Evolutionary conservation across 2,113 vertebrate genomes (phyloP).

Genomic region (Capreolus pygargus): DNA sequence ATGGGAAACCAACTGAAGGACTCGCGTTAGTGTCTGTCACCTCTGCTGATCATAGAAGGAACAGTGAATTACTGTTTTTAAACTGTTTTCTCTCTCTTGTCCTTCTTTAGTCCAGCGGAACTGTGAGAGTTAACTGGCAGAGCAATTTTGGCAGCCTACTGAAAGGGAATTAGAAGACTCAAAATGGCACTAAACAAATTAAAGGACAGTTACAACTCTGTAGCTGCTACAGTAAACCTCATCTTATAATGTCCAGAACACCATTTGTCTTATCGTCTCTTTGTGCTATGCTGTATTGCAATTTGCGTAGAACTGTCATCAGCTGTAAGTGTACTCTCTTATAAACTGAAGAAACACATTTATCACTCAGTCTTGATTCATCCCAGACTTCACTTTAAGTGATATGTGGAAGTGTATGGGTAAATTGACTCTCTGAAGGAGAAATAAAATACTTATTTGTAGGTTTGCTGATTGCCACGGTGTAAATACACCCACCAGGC

Average conservation of each 20-base stretch:
- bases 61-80: neutral
- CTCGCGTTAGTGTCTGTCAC: neutral
- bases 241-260: rapidly evolving
- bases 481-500: neutral
- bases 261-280: neutral
- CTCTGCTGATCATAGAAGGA: neutral
- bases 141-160: neutral
- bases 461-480: neutral
- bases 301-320: neutral
- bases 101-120: neutral
- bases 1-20: neutral
- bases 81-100: neutral
- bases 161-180: neutral
- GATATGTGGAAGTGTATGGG: too few species aligned
- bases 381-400: neutral
- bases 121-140: neutral
- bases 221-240: neutral
- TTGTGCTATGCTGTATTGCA: neutral
- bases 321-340: neutral
- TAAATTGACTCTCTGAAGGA: neutral
- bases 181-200: neutral
- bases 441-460: neutral
- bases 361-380: neutral
- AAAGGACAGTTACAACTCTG: neutral
- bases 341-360: neutral